Evolutionary conservation across 2,113 vertebrate species (phyloP).

Genomic region (Fregetta grallaria): DNA sequence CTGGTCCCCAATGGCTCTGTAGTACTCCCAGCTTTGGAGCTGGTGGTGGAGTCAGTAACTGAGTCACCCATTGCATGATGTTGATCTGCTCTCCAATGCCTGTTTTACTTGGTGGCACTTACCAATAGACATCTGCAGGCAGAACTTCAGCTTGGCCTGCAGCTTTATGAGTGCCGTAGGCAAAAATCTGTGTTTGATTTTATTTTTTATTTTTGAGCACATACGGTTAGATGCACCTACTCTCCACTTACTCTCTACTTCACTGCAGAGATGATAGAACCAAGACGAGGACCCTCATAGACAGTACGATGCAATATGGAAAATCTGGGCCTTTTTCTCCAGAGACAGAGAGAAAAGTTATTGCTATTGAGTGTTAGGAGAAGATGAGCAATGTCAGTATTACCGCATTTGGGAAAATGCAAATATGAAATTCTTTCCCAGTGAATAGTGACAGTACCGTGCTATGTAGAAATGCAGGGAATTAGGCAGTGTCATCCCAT

Average conservation of each 20-base stretch:
- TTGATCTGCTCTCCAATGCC: not conserved
- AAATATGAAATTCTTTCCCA: constrained; percentile 58
- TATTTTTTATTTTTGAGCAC: not conserved
- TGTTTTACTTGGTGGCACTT: not conserved
- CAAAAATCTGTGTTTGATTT: not conserved
- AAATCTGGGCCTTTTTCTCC: not conserved
- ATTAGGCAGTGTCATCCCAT: constrained; percentile 43
- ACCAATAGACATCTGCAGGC: not conserved
- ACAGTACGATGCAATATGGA: not conserved
- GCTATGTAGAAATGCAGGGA: constrained; percentile 30
- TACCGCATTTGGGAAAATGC: constrained; percentile 16
- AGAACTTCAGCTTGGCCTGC: not conserved
- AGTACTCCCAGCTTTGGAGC: not conserved
- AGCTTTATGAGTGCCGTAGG: not conserved
- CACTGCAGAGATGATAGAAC: not conserved
- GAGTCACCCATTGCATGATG: not conserved
- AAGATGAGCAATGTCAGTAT: constrained; percentile 23
- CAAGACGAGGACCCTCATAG: not conserved
- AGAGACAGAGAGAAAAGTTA: not conserved
- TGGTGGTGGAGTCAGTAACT: not conserved
- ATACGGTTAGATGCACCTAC: not conserved
- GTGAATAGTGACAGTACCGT: not conserved
- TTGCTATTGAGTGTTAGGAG: not conserved
- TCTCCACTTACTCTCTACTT: not conserved
- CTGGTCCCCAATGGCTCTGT: not conserved